A percentile compares a stretch with the other conserved stretches of the same genome.
phyloP scores from a whole-genome alignment of 2,888 invertebrate genomes.

The Allacma fusca region DNA sequence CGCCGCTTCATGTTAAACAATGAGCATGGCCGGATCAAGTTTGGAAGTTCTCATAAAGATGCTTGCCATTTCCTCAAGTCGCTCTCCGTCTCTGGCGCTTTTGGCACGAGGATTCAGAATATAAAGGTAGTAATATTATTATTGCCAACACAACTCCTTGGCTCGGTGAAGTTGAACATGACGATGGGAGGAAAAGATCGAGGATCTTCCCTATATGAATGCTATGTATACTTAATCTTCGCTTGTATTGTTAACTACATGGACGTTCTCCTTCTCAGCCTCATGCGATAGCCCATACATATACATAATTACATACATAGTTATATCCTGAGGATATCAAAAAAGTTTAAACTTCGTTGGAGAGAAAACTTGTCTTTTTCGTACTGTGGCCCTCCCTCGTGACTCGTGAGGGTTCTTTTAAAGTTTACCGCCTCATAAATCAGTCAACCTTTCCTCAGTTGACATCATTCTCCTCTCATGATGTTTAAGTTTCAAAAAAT shows the following conservation, averaged over 20 bases:
- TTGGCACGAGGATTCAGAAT: neutral
- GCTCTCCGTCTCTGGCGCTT: neutral
- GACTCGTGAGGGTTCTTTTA: neutral
- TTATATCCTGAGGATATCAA: neutral
- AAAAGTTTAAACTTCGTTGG: neutral
- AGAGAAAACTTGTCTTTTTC: neutral
- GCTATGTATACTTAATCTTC: no score
- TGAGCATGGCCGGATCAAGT: neutral
- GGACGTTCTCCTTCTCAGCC: no score
- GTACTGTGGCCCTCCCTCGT: neutral
- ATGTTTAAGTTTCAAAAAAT: no score
- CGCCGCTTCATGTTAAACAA: conserved; percentile 18
- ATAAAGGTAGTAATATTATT: neutral
- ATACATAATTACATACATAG: no score
- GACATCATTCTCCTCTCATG: no score
- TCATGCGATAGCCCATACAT: no score
- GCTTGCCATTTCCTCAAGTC: conserved; percentile 16
- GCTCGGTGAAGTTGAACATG: no score
- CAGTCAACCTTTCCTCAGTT: neutral
- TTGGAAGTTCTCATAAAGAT: conserved; percentile 11
- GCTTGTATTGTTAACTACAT: no score
- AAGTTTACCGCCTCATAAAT: neutral
- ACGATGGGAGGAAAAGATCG: no score
- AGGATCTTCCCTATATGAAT: no score
- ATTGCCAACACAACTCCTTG: neutral